Conservation (phyloP, 1,140 invertebrate genomes). For the Dreissena polymorpha region DNA sequence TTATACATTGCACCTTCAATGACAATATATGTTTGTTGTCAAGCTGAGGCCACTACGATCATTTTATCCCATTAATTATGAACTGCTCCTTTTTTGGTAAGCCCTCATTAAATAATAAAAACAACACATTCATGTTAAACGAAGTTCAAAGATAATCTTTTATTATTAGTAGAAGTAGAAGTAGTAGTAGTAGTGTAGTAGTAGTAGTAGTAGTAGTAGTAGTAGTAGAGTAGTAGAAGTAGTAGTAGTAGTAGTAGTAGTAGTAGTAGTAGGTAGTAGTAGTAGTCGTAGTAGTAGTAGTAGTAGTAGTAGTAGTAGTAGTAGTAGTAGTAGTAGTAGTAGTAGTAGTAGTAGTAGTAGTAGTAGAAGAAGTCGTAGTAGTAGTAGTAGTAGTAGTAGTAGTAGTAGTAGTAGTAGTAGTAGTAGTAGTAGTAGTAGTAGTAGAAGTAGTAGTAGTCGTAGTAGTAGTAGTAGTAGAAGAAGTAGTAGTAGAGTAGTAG, state of each 20-base stretch:
- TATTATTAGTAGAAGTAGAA: background rate
- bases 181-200: background rate
- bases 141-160: no score
- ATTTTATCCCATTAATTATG: no score
- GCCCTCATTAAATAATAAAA: no score
- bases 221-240: background rate
- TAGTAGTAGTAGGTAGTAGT: no score
- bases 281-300: background rate
- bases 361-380: no score
- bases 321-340: conserved; percentile 2
- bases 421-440: background rate
- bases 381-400: background rate
- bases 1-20: no score
- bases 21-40: no score
- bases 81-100: no score
- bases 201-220: background rate
- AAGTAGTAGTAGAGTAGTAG: background rate
- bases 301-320: conserved; percentile 3
- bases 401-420: background rate
- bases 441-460: background rate
- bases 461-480: background rate
- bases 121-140: no score
- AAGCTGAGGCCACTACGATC: no score
- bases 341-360: conserved; percentile 2
- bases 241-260: conserved; percentile 3